phyloP scores from a whole-genome alignment of 2,113 vertebrate genomes.

The Gila orcuttii region DNA sequence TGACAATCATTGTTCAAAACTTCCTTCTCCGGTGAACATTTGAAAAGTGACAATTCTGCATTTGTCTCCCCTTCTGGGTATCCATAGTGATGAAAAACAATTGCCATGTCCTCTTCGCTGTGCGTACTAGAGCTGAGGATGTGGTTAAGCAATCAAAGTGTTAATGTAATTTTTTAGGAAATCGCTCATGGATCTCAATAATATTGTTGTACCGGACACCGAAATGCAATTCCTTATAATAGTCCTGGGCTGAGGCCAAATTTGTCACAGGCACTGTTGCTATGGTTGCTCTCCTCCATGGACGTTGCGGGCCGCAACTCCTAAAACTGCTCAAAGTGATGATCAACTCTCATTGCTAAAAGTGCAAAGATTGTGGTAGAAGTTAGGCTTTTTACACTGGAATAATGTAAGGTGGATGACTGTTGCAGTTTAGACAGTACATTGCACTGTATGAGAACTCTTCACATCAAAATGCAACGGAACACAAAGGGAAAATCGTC shows the following conservation, averaged over 20 bases:
- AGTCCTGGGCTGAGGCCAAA: no score
- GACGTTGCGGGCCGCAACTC: not conserved
- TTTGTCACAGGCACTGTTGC: not conserved
- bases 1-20: not conserved
- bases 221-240: no score
- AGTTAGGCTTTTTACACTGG: not conserved
- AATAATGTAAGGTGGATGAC: constrained; percentile 16
- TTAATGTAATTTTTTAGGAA: not conserved
- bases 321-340: not conserved
- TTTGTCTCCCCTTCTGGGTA: no score
- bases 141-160: no score
- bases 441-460: not conserved
- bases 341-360: not conserved
- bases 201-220: no score
- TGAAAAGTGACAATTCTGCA: no score
- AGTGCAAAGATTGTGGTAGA: constrained; percentile 6
- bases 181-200: not conserved
- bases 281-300: not conserved
- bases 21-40: not conserved
- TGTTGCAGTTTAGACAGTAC: not conserved
- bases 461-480: not conserved
- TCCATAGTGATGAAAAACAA: no score
- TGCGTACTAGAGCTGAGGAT: no score
- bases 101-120: no score
- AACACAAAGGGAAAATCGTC: constrained; percentile 5